Conservation (phyloP, 2,888 invertebrate species). For the Mesodorylaimus sp. region DNA sequence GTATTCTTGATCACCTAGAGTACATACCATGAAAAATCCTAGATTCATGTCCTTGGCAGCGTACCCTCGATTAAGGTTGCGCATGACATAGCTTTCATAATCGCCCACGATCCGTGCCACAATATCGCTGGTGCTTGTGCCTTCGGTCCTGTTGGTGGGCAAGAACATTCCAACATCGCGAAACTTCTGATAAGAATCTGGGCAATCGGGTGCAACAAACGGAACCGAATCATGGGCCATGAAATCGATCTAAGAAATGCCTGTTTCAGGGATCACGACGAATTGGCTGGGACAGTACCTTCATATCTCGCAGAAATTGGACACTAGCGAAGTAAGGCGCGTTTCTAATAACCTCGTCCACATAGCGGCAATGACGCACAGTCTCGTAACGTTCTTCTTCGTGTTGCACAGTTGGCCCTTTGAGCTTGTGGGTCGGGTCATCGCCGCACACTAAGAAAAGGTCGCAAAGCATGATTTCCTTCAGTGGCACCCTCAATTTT, state of each 20-base stretch:
- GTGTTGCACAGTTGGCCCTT: slow-evolving; percentile 88
- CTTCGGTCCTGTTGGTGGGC: slow-evolving; percentile 66
- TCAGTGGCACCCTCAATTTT: too few species aligned
- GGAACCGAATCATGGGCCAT: slow-evolving; percentile 97
- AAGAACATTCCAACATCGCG: slow-evolving; percentile 88
- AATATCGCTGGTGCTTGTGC: slow-evolving; percentile 94
- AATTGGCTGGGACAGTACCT: too few species aligned
- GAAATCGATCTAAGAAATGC: slow-evolving; percentile 97
- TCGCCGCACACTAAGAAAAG: slow-evolving; percentile 51
- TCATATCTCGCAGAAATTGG: slow-evolving; percentile 65
- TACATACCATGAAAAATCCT: too few species aligned
- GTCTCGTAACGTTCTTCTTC: slow-evolving; percentile 83
- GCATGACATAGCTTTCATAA: slow-evolving; percentile 86
- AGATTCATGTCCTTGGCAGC: slow-evolving; percentile 94
- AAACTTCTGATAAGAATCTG: slow-evolving; percentile 61
- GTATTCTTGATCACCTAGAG: too few species aligned
- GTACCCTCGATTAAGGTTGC: slow-evolving; percentile 88
- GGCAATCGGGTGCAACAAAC: slow-evolving; percentile 56
- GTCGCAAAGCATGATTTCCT: too few species aligned
- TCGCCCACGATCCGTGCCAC: slow-evolving; percentile 91
- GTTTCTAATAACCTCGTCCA: slow-evolving; percentile 78
- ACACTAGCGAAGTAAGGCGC: slow-evolving; percentile 83
- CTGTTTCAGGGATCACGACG: too few species aligned
- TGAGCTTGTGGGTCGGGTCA: slow-evolving; percentile 66
- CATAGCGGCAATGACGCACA: slow-evolving; percentile 83